phyloP scores from a whole-genome alignment of 1,140 invertebrate genomes.

The Plectrocnemia conspersa region DNA sequence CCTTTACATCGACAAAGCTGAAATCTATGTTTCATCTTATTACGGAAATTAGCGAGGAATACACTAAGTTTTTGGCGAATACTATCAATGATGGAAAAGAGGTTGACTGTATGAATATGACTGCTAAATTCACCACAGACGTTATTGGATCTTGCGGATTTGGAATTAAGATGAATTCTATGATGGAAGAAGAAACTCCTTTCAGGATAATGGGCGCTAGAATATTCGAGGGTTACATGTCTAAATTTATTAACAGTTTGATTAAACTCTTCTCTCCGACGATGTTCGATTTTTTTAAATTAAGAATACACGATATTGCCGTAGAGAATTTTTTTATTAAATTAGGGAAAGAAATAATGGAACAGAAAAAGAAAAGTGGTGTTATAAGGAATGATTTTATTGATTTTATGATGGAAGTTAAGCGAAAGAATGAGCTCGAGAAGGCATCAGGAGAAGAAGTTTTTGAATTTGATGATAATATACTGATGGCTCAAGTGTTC shows the following conservation, averaged over 20 bases:
- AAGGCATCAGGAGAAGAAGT: not conserved
- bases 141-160: slow-evolving; percentile 51
- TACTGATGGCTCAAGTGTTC: slow-evolving; percentile 40
- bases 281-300: slow-evolving; percentile 15
- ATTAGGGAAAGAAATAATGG: slow-evolving; percentile 30
- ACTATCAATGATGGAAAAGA: not conserved
- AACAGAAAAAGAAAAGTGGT: slow-evolving; percentile 36
- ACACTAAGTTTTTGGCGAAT: slow-evolving; percentile 34
- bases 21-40: slow-evolving; percentile 44
- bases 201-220: slow-evolving; percentile 42
- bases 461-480: slow-evolving; percentile 29
- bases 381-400: slow-evolving; percentile 53
- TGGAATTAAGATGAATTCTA: slow-evolving; percentile 42
- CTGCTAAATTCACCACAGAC: slow-evolving; percentile 48
- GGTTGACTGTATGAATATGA: no score
- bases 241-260: slow-evolving; percentile 11
- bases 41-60: slow-evolving; percentile 36
- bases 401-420: slow-evolving; percentile 54
- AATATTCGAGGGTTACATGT: slow-evolving; percentile 37
- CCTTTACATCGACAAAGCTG: slow-evolving; percentile 44
- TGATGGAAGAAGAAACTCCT: slow-evolving; percentile 40
- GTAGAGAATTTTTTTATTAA: slow-evolving; percentile 23
- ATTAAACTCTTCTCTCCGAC: slow-evolving; percentile 2
- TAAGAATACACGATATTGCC: slow-evolving; percentile 35
- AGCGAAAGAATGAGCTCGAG: slow-evolving; percentile 39